Evolutionary conservation across 1,140 invertebrate genomes (phyloP).

Genomic region (Atta cephalotes): DNA sequence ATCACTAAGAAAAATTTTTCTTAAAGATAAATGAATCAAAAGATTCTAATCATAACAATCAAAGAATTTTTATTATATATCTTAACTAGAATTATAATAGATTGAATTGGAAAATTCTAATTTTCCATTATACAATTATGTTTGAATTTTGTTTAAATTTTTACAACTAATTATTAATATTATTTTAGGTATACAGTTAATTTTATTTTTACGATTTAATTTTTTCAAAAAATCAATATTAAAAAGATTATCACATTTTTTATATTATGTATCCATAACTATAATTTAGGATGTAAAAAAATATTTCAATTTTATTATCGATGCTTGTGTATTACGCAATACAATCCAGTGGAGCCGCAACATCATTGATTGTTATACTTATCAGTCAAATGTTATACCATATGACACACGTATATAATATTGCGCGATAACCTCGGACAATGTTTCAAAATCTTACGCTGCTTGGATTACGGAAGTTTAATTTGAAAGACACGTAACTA

Average conservation of each 20-base stretch:
- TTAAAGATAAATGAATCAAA: too few relatives aligned
- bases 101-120: too few relatives aligned
- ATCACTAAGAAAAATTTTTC: too few relatives aligned
- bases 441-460: conserved; percentile 25
- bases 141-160: not conserved
- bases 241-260: not conserved
- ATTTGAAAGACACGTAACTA: conserved; percentile 29
- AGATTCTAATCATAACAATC: too few relatives aligned
- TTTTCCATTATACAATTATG: too few relatives aligned
- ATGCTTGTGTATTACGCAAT: conserved; percentile 8
- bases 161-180: too few relatives aligned
- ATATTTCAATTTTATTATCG: not conserved
- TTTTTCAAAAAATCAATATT: not conserved
- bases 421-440: conserved; percentile 23
- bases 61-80: too few relatives aligned
- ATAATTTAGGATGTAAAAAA: not conserved
- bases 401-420: conserved; percentile 8
- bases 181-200: too few relatives aligned
- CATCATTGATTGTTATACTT: not conserved
- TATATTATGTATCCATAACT: not conserved
- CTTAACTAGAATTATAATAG: too few relatives aligned
- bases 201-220: not conserved
- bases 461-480: conserved; percentile 43
- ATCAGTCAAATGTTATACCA: conserved; percentile 21
- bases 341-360: not conserved